Evolutionary conservation across 2,797 vertebrate genomes (phyloP), one percentile per base, ranked within the genome.

Genomic region (Megaceryle alcyon): DNA sequence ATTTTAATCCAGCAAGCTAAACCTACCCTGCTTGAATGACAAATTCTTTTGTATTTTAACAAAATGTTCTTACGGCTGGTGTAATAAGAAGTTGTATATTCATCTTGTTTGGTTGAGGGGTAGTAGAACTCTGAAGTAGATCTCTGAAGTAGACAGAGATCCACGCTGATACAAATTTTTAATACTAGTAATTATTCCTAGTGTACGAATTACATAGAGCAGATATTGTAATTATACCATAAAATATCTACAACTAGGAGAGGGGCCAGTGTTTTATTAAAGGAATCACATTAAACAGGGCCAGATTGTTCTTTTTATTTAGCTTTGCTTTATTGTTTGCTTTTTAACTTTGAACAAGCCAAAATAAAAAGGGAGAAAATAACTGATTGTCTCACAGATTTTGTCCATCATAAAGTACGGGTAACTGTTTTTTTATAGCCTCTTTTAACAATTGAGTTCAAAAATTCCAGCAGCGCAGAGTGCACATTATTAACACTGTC

Each of bases 21-120:
- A 3, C 7, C 7, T 66, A n/a, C 2, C 0, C 1, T 59, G 3
- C 43, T 35, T 7, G 6, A 90, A 60, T 59, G 23, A 48, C 6
- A 87, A 80, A 46, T 77, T 49, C 7, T 46, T 61, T 28, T n/a
- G 4, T 13, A 61, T 54, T 88, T 85, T 64, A 28, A 65, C 77
- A 33, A 48, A 73, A 29, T 57, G 3, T 41, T 48, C 33, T 64
- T 86, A 68, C 5, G 48, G 6, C 6, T 83, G 28, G 7, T 43
- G 20, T 57, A 68, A 88, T 4, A 82, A 39, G 11, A 80, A 77
- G 7, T 3, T 39, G 37, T 28, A 37, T 5, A n/a, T 23, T 39
- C 2, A 53, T 54, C 49, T 41, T 51, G 20, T 28, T 65, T 57
- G 23, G 1, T 9, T 12, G 11, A 39, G 35, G 33, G 35, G 35